Percentiles rank a stretch among this genome's conserved stretches.
These are phyloP conservation scores for Euproctis similis DNA, from an alignment of 2,888 invertebrate species.

Conservation along the genomic window DNA sequence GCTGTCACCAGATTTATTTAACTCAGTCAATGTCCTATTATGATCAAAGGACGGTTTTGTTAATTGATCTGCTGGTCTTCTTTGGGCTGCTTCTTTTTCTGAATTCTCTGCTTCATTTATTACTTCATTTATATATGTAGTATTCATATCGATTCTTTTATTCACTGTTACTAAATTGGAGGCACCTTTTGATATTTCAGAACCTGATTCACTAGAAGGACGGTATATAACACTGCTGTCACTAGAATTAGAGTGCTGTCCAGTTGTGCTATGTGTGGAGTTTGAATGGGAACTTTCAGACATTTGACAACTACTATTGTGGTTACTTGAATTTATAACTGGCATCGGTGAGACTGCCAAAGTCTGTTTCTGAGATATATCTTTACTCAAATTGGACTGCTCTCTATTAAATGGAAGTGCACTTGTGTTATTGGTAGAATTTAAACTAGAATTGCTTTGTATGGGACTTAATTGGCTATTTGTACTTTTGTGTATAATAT, in stretches of 20 bases:
- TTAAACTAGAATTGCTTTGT: constrained; percentile 75
- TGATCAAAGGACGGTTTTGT: constrained; percentile 48
- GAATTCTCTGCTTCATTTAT: constrained; percentile 72
- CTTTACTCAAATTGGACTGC: constrained; percentile 70
- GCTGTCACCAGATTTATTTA: constrained; percentile 44
- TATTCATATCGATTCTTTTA: constrained; percentile 70
- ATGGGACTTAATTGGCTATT: constrained; percentile 74
- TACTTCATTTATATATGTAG: constrained; percentile 68
- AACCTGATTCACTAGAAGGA: constrained; percentile 82
- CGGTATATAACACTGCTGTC: constrained; percentile 84
- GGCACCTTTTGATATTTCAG: constrained; percentile 72
- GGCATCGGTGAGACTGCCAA: constrained; percentile 86
- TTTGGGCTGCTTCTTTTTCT: constrained; percentile 65
- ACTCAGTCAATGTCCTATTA: constrained; percentile 51
- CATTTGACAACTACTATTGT: constrained; percentile 68
- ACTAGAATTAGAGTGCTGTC: constrained; percentile 82
- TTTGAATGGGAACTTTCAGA: constrained; percentile 80
- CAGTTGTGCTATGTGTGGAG: constrained; percentile 78
- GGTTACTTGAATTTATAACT: constrained; percentile 51
- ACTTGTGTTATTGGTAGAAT: constrained; percentile 69
- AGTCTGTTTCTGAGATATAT: constrained; percentile 67
- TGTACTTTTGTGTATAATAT: constrained; percentile 72
- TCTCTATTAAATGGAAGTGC: constrained; percentile 67
- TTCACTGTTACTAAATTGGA: constrained; percentile 58
- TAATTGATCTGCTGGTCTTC: constrained; percentile 41